phyloP scores from a whole-genome alignment of 2,888 invertebrate species.

The Yponomeuta evonymella region DNA sequence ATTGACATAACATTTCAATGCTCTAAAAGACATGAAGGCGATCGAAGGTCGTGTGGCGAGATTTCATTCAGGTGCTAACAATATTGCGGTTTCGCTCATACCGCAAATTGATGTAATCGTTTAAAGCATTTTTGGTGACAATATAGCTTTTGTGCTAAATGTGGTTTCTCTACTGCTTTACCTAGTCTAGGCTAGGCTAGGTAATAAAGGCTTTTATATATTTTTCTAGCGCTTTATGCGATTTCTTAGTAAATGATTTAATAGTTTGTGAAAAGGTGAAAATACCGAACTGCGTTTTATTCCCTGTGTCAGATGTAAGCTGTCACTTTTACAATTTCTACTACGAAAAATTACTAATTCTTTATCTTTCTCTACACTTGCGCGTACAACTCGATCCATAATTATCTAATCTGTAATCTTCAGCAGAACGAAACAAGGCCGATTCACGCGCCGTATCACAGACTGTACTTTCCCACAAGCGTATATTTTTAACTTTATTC shows the following conservation, averaged over 20 bases:
- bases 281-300: background rate
- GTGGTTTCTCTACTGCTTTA: background rate
- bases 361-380: background rate
- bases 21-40: background rate
- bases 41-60: background rate
- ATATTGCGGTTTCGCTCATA: background rate
- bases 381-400: too few relatives aligned
- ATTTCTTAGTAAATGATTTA: background rate
- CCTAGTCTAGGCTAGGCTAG: too few relatives aligned
- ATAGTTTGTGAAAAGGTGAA: background rate
- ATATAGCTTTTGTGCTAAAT: background rate
- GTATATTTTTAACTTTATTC: background rate
- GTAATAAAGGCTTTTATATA: too few relatives aligned
- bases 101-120: background rate
- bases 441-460: background rate
- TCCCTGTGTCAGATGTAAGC: too few relatives aligned
- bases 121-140: background rate
- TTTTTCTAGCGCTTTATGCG: background rate
- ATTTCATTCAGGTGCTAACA: background rate
- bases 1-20: too few relatives aligned
- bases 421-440: background rate
- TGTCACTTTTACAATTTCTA: too few relatives aligned
- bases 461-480: background rate
- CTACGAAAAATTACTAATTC: too few relatives aligned
- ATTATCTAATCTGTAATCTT: background rate